Evolutionary conservation across 1,140 invertebrate genomes (phyloP).

Genomic region (Homarus americanus): DNA sequence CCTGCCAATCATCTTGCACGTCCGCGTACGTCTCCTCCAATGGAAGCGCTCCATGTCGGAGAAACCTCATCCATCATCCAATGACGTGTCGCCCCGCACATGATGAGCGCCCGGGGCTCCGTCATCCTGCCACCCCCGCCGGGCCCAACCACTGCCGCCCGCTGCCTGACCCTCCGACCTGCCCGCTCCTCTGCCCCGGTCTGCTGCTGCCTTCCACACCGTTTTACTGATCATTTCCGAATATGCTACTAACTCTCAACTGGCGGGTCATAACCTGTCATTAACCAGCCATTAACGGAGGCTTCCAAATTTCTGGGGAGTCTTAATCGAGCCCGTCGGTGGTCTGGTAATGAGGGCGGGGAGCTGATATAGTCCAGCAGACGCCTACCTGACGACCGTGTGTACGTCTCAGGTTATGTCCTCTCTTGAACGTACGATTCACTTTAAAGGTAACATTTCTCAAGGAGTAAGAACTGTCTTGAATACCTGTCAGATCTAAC

Average conservation of each 20-base stretch:
- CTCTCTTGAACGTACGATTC: too few relatives aligned
- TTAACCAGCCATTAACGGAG: not conserved
- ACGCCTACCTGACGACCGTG: too few relatives aligned
- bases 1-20: slow-evolving; percentile 59
- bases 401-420: too few relatives aligned
- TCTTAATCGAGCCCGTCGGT: not conserved
- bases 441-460: too few relatives aligned
- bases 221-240: not conserved
- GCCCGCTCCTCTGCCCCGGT: not conserved
- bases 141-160: not conserved
- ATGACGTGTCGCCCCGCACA: slow-evolving; percentile 62
- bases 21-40: slow-evolving; percentile 53
- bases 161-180: not conserved
- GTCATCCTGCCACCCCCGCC: slow-evolving; percentile 21
- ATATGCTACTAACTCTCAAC: not conserved
- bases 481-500: too few relatives aligned
- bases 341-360: not conserved
- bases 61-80: slow-evolving; percentile 59
- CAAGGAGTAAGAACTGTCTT: too few relatives aligned
- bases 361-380: too few relatives aligned
- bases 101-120: slow-evolving; percentile 50
- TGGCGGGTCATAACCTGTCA: not conserved
- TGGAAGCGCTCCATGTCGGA: slow-evolving; percentile 41
- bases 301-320: not conserved
- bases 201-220: not conserved